These are phyloP conservation scores for Scopus umbretta DNA, from an alignment of 2,113 vertebrate genomes.

Conservation along the genomic window DNA sequence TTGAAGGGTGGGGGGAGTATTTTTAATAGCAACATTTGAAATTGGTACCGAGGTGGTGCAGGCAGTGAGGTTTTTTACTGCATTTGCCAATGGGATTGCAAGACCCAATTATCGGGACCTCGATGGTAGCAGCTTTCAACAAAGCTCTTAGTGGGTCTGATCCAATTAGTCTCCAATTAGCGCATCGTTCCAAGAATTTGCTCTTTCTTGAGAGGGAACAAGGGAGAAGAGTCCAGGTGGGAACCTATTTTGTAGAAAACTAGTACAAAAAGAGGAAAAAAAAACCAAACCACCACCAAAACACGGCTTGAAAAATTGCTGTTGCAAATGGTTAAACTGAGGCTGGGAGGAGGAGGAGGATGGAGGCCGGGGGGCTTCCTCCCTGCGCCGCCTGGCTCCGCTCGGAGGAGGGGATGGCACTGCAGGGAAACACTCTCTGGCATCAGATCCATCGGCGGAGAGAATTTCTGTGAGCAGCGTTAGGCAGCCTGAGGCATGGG, in stretches of 20 bases:
- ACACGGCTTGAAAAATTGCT: background rate
- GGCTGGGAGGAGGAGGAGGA: background rate
- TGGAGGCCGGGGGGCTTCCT: background rate
- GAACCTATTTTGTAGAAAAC: background rate
- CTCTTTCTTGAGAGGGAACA: background rate
- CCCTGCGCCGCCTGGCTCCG: accelerated
- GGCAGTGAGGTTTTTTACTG: background rate
- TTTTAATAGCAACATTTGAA: background rate
- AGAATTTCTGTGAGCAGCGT: background rate
- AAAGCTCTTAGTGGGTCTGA: background rate
- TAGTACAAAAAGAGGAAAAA: background rate
- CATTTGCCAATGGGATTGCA: background rate
- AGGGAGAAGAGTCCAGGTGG: background rate
- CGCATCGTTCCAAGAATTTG: background rate
- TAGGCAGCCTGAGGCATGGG: background rate
- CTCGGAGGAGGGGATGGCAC: background rate
- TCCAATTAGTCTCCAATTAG: background rate
- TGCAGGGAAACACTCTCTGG: accelerated
- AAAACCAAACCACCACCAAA: background rate
- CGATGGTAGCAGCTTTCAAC: background rate
- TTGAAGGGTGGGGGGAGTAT: background rate
- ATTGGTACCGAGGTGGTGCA: background rate
- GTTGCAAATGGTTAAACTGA: background rate
- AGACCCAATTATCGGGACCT: background rate
- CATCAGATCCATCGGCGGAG: accelerated